Evolutionary conservation across 2,888 invertebrate species (phyloP), one percentile per base, ranked within the genome.

Genomic region (Crocallis elinguaria): DNA sequence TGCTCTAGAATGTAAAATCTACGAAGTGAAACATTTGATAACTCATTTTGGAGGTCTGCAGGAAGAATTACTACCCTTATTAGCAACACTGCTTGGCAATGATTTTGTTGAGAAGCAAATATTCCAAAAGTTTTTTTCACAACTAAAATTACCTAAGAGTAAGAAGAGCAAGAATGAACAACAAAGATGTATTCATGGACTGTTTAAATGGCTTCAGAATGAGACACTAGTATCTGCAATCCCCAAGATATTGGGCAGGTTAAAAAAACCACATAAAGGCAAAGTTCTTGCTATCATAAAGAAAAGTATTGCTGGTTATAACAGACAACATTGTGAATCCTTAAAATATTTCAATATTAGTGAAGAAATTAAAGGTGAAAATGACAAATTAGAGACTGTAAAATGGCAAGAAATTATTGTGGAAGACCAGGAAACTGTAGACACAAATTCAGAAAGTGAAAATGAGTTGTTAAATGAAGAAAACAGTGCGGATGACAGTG

Each of bases 11-110:
- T 97, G 97, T 71, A 93, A 94, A 77, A 89, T 97, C 13, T 98
- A 95, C 73, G 93, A 88, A 67, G 92, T 95, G 0, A 94, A 96
- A 50, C 92, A 94, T 64, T 93, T 98, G 67, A 85, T 95, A 7
- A 86, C 92, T 9, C 89, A 92, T 43, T 95, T 95, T 76, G 93
- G 94, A 0, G 94, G 94, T 0, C 75, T 97, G 21, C 92, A 94
- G 56, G 92, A 93, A 60, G 92, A 93, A 11, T 84, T 95, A 57
- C 77, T 98, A 39, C 97, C 98, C 0, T 76, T 98, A 14, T 92
- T 97, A 58, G 96, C 97, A 0, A 95, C 96, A 0, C 77, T 98
- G 25, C 85, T 98, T 5, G 98, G 98, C 0, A 98, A 98, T 88
- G 98, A 98, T 84, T 98, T 96, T 83, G 94, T 98, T 6, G 92